These are phyloP conservation scores for Indri indri DNA, from an alignment of 2,113 vertebrate species.

Conservation along the genomic window DNA sequence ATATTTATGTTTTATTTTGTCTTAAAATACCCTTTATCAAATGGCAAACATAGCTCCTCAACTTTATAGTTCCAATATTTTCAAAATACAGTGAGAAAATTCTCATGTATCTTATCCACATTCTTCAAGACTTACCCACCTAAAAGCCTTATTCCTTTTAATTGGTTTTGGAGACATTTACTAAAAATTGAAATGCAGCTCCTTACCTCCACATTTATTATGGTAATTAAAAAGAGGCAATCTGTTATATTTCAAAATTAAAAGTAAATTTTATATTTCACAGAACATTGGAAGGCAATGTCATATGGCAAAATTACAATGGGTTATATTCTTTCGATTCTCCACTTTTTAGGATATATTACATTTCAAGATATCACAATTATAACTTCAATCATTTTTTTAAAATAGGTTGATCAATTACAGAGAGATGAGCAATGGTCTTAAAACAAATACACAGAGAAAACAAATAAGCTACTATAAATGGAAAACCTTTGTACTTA, in stretches of 20 bases:
- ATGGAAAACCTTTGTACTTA: constrained; percentile 25
- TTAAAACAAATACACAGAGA: neutral
- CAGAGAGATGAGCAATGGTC: neutral
- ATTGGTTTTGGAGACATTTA: constrained; percentile 35
- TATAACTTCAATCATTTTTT: neutral
- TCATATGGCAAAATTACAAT: constrained; percentile 39
- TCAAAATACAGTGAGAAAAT: constrained; percentile 37
- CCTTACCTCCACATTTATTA: constrained; percentile 49
- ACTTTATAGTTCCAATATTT: neutral
- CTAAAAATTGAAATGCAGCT: constrained; percentile 46
- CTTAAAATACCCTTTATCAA: neutral
- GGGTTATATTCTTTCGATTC: constrained; percentile 39
- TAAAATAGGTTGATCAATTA: neutral
- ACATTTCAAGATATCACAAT: neutral
- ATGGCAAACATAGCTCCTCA: neutral
- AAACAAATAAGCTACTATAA: constrained; percentile 43
- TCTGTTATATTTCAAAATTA: constrained; percentile 61
- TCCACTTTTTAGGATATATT: constrained; percentile 4
- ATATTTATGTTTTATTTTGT: neutral
- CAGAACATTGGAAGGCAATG: constrained; percentile 51
- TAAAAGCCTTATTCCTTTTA: constrained; percentile 37
- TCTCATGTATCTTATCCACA: neutral
- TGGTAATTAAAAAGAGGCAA: constrained; percentile 55
- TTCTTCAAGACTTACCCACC: neutral
- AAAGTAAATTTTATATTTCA: constrained; percentile 61